A percentile compares a stretch with the other conserved stretches of the same genome.
These are phyloP conservation scores for Pyrocephalus nanus DNA, from an alignment of 2,797 vertebrate species.

Conservation along the genomic window DNA sequence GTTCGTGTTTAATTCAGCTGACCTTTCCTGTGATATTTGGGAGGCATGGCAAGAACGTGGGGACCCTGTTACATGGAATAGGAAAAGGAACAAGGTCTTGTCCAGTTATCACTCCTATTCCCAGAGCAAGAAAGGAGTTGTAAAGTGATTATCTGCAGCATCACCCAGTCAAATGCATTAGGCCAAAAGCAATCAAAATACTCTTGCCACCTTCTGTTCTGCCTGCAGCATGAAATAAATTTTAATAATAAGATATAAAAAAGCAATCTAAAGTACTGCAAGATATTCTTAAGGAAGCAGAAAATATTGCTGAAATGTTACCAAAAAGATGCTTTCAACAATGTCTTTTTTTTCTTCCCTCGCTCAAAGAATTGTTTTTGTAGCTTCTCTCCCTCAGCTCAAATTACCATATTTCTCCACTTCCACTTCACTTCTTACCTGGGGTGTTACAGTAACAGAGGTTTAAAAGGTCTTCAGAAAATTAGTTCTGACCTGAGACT, in stretches of 20 bases:
- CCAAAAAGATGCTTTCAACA: not conserved
- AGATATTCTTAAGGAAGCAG: not conserved
- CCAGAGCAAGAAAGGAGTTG: not conserved
- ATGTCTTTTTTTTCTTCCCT: fast-evolving
- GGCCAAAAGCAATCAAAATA: not conserved
- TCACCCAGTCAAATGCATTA: not conserved
- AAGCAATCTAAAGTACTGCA: not conserved
- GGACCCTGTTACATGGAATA: fast-evolving
- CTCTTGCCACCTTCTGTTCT: not conserved
- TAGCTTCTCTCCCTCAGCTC: not conserved
- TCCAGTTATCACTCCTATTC: not conserved
- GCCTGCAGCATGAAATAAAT: not conserved
- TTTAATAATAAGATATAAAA: not conserved
- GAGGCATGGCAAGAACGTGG: not conserved
- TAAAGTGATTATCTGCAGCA: not conserved
- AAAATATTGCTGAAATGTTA: not conserved
- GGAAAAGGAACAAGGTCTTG: not conserved
- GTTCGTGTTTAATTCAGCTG: not conserved
- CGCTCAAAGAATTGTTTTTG: not conserved
- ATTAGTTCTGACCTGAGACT: not conserved
- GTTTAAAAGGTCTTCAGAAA: conserved; percentile 5
- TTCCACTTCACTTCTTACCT: not conserved
- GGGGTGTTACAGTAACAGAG: not conserved
- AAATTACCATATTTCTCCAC: not conserved
- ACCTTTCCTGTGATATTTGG: not conserved